Percentiles rank a stretch among this genome's conserved stretches.
phyloP scores from a whole-genome alignment of 2,113 vertebrate species.

The Regulus satrapa region DNA sequence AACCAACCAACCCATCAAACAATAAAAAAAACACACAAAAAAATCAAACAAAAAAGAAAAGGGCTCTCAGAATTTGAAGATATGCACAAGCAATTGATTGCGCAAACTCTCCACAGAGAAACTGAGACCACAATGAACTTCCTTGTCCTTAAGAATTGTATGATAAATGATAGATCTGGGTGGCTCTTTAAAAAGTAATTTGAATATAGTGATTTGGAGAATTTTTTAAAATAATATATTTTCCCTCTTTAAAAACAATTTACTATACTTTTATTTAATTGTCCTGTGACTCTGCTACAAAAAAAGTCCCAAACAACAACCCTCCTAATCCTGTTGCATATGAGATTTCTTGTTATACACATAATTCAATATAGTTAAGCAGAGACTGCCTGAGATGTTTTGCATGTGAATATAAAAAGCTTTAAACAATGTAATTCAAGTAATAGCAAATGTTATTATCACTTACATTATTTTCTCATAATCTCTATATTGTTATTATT shows the following conservation, averaged over 20 bases:
- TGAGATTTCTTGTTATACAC: background rate
- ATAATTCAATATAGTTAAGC: background rate
- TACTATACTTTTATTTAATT: background rate
- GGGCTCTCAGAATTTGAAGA: background rate
- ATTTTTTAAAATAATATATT: background rate
- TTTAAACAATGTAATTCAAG: background rate
- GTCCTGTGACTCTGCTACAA: background rate
- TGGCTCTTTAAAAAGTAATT: background rate
- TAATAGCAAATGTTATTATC: background rate
- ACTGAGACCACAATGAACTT: background rate
- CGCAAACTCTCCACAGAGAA: background rate
- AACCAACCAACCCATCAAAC: background rate
- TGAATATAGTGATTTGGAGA: background rate
- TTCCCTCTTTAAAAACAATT: background rate
- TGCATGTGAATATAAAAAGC: background rate
- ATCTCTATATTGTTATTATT: background rate
- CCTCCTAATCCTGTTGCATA: background rate
- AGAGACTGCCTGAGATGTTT: background rate
- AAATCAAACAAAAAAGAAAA: background rate
- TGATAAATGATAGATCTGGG: background rate
- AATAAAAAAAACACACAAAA: no score
- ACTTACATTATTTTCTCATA: background rate
- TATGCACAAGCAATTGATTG: background rate
- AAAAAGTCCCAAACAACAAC: background rate
- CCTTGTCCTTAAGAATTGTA: background rate